phyloP scores from a whole-genome alignment of 1,140 invertebrate species.

The Drosophila arizonae region DNA sequence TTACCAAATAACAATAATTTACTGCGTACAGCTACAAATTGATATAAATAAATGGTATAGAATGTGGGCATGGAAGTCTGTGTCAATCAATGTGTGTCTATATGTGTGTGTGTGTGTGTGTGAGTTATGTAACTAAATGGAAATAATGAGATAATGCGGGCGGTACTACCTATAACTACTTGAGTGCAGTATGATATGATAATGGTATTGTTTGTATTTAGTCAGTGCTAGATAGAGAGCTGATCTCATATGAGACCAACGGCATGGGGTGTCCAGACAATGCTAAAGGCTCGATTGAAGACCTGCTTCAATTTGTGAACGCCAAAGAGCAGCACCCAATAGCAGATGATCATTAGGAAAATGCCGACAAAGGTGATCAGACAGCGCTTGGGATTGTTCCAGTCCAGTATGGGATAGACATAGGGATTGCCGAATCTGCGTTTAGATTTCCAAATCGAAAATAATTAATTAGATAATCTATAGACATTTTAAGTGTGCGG shows the following conservation, averaged over 20 bases:
- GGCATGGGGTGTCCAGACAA: conserved; percentile 75
- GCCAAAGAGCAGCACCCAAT: conserved; percentile 60
- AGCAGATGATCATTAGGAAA: conserved; percentile 83
- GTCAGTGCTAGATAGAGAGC: not conserved
- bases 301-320: conserved; percentile 65
- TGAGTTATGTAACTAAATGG: conserved; percentile 21
- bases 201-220: not conserved
- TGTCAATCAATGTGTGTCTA: conserved; percentile 9
- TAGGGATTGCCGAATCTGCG: conserved; percentile 85
- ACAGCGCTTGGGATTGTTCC: conserved; percentile 84
- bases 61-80: conserved; percentile 15
- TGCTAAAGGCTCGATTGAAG: conserved; percentile 70
- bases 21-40: conserved; percentile 26
- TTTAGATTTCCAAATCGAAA: conserved; percentile 46
- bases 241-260: conserved; percentile 67
- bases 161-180: conserved; percentile 26
- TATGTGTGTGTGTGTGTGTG: conserved; percentile 1
- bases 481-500: not conserved
- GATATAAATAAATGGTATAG: conserved; percentile 34
- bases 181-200: conserved; percentile 14
- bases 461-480: conserved; percentile 14
- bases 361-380: conserved; percentile 84
- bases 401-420: conserved; percentile 88
- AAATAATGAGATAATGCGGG: conserved; percentile 47
- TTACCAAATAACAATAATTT: conserved; percentile 54